Evolutionary conservation across 2,113 vertebrate genomes (phyloP).

Genomic region (Spermophilus dauricus): DNA sequence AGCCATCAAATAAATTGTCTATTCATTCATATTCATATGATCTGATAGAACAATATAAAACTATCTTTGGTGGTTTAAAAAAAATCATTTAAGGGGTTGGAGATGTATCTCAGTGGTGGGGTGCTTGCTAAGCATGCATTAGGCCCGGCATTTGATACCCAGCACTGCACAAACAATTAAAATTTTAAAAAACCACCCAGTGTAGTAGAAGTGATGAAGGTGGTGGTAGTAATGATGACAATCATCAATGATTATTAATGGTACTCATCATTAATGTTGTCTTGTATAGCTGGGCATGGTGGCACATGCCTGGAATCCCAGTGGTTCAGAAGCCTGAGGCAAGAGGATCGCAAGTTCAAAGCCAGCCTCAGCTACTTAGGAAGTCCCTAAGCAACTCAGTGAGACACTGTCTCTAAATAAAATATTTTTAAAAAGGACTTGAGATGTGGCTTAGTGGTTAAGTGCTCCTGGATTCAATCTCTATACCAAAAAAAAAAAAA

Average conservation of each 20-base stretch:
- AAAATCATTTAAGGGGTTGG: neutral
- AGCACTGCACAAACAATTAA: no score
- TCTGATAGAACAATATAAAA: neutral
- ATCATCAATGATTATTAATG: neutral
- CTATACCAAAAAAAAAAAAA: no score
- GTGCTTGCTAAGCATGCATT: neutral
- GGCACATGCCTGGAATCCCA: no score
- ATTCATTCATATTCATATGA: neutral
- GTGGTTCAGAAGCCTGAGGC: no score
- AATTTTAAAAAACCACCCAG: neutral
- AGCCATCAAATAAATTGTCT: neutral
- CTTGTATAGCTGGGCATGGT: neutral
- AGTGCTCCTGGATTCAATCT: no score
- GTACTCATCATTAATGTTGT: neutral
- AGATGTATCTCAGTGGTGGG: neutral
- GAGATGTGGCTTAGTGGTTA: no score
- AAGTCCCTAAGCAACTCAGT: no score
- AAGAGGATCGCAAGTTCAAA: no score
- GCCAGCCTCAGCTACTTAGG: no score
- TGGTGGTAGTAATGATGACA: neutral
- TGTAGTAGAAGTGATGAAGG: neutral
- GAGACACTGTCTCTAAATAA: no score
- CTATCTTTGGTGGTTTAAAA: slow-evolving; percentile 12
- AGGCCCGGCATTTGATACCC: neutral
- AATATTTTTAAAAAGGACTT: no score